Base-by-base conservation (phyloP, 2,888 invertebrate species). In the Diarsia mendica region DNA sequence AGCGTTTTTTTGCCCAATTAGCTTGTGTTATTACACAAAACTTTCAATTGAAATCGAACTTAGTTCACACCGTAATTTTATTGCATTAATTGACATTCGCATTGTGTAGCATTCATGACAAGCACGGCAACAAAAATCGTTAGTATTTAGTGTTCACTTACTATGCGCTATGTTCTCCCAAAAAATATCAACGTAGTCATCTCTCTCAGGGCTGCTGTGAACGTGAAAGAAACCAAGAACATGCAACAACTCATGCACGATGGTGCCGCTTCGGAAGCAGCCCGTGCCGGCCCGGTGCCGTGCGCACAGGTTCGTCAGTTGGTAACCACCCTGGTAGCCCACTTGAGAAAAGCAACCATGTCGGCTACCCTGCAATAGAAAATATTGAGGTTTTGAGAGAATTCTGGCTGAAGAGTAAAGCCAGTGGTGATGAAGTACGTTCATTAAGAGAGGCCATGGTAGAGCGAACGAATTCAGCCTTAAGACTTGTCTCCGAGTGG, bases 201-300 rank as follows among this genome's bases (percentile, higher is more conserved):
- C 98, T 84, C 98, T 97, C 91, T 98, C 97, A 0, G 97, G 97
- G 69, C 98, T 97, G 88, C 98, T 98, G 91, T 98, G 98, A 94
- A 98, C 98, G 91, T 98, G 98, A 92, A 97, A 98, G 93, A 98
- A 98, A 3, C 98, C 98, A 0, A 98, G 94, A 0, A 98, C 97
- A 89, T 98, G 98, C 87, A 98, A 96, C 66, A 98, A 93, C 91
- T 98, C 98, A 90, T 98, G 98, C 6, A 98, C 97, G 8, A 98
- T 97, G n/a, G 97, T 97, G 20, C 98, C 97, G 84, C 97, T 97
- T 0, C 96, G 94, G 83, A 97, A 97, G 88, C 97, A 97, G 28
- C 97, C 97, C 0, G 97, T 95, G 0, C 97, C 97, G 2, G 91
- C 95, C 0, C 97, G 94, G 81, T 97, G 97, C 0, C 96, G 93